phyloP scores from a whole-genome alignment of 2,797 vertebrate species.

The Syngnathus acus region DNA sequence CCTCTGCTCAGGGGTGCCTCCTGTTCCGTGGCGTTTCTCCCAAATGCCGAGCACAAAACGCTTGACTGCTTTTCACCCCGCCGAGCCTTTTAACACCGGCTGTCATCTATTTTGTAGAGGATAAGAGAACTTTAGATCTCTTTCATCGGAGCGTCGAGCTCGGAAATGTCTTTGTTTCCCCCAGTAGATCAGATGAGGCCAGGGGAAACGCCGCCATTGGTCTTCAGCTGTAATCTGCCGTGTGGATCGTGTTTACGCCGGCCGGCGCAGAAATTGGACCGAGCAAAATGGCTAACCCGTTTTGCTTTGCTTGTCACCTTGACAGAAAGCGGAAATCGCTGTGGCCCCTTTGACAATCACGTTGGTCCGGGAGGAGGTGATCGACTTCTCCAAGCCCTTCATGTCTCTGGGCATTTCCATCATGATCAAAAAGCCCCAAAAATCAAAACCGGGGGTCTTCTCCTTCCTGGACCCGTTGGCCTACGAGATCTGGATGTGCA shows the following conservation, averaged over 20 bases:
- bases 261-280: too few relatives aligned
- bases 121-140: conserved; percentile 49
- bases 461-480: conserved; percentile 95
- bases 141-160: conserved; percentile 29
- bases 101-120: conserved; percentile 62
- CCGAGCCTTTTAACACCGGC: conserved; percentile 39
- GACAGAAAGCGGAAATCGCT: conserved; percentile 94
- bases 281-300: too few relatives aligned
- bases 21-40: conserved; percentile 19
- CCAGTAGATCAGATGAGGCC: conserved; percentile 43
- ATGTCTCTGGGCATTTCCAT: conserved; percentile 97
- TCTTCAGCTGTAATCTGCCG: conserved; percentile 59
- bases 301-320: conserved; percentile 7
- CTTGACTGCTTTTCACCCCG: conserved; percentile 33
- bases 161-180: conserved; percentile 47
- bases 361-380: conserved; percentile 94
- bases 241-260: conserved; percentile 33
- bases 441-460: conserved; percentile 93
- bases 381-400: conserved; percentile 95
- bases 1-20: conserved; percentile 25
- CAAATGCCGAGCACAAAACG: conserved; percentile 17
- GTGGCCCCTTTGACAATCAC: conserved; percentile 95
- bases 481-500: conserved; percentile 98
- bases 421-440: conserved; percentile 97
- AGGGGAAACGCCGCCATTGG: conserved; percentile 26